Evolutionary conservation across 2,797 vertebrate species (phyloP).

Genomic region (Pogoniulus pusillus): DNA sequence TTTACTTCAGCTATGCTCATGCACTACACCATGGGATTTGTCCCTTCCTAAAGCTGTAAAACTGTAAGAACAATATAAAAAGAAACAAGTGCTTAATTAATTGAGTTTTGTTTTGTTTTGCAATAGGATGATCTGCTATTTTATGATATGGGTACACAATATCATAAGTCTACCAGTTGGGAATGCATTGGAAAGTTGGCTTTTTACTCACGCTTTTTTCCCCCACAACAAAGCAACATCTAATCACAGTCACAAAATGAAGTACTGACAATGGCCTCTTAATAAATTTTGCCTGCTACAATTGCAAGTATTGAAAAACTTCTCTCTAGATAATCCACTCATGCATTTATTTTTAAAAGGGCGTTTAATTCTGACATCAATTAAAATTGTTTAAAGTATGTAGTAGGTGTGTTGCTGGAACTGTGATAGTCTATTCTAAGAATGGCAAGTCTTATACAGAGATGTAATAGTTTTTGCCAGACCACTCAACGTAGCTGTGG

Average conservation of each 20-base stretch:
- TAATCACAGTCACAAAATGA: background rate
- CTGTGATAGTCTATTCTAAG: background rate
- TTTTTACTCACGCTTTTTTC: conserved; percentile 19
- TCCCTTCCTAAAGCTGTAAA: conserved; percentile 3
- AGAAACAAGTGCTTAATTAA: conserved; percentile 4
- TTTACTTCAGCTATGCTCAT: conserved; percentile 18
- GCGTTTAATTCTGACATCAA: background rate
- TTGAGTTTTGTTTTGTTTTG: background rate
- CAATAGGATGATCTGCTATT: conserved; percentile 3
- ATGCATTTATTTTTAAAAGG: background rate
- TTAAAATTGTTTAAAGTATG: background rate
- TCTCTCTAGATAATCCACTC: background rate
- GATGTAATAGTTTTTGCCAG: background rate
- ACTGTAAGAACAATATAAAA: background rate
- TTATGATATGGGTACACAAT: background rate
- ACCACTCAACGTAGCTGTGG: background rate
- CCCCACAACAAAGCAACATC: background rate
- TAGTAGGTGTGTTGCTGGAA: background rate
- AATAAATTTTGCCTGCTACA: background rate
- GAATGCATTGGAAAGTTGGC: background rate
- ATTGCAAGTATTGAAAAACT: background rate
- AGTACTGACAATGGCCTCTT: background rate
- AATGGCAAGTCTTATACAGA: background rate
- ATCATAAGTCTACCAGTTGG: background rate
- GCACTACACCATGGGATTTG: background rate